A percentile compares a stretch with the other conserved stretches of the same genome.
Conservation (phyloP, 1,140 invertebrate genomes). For the Drosophila pandora region DNA sequence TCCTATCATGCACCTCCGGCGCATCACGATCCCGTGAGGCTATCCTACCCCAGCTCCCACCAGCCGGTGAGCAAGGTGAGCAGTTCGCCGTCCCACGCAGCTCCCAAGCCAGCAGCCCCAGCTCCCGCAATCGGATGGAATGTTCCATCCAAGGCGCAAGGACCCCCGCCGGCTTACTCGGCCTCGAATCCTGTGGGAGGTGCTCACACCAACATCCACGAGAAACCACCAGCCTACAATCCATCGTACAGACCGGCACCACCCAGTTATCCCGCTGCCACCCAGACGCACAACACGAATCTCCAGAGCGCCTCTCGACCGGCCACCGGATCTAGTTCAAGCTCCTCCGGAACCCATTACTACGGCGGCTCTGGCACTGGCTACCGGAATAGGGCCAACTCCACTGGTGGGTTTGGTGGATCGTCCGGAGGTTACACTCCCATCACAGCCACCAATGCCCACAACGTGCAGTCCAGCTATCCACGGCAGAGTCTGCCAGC, state of each 20-base stretch:
- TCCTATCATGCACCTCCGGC: conserved; percentile 9
- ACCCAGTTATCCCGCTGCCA: conserved; percentile 57
- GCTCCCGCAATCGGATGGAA: conserved; percentile 73
- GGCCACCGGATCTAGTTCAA: conserved; percentile 10
- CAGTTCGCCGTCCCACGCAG: conserved; percentile 23
- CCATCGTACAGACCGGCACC: conserved; percentile 60
- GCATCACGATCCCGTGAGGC: conserved; percentile 53
- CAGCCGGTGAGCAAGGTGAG: conserved; percentile 22
- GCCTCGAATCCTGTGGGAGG: conserved; percentile 64
- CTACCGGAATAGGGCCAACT: conserved; percentile 63
- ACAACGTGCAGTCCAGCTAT: conserved; percentile 74
- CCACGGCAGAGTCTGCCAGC: conserved; percentile 60
- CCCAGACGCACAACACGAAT: conserved; percentile 43
- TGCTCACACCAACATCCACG: conserved; percentile 71
- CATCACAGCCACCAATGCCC: conserved; percentile 63
- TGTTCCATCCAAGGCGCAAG: conserved; percentile 61
- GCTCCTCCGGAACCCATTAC: conserved; percentile 12
- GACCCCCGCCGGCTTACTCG: conserved; percentile 74
- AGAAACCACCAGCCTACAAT: conserved; percentile 74
- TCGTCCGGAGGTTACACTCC: conserved; percentile 54
- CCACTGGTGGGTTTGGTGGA: conserved; percentile 58
- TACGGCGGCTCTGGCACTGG: conserved; percentile 42
- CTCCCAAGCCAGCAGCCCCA: conserved; percentile 13
- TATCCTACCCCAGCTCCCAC: conserved; percentile 56
- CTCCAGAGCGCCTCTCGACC: conserved; percentile 28